Evolutionary conservation across 2,797 vertebrate genomes (phyloP), one percentile per base, ranked within the genome.

Genomic region (Hybognathus amarus): DNA sequence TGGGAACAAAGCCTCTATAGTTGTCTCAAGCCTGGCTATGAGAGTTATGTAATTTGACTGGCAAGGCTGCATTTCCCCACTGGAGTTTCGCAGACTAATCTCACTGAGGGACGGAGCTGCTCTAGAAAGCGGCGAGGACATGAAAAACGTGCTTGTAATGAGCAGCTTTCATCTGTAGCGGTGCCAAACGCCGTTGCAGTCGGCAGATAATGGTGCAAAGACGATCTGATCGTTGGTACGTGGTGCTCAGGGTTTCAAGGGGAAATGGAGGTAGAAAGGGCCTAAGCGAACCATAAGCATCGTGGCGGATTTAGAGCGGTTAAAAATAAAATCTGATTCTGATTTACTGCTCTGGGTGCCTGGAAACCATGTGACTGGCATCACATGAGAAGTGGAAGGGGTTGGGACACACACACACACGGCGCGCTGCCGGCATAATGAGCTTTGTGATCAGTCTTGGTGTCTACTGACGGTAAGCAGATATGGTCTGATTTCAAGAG

Each of bases 31-130:
- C 91, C 92, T 80, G 92, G 92, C 90, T 87, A 88, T 86, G 93
- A 91, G 90, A 92, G 91, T 96, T 96, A 96, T 95, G 94, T 94
- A 95, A 96, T 93, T 91, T 93, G 93, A 95, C 94, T 94, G 93
- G 92, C 93, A 94, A 92, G 91, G 89, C 91, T 92, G 88, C 91
- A 91, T 93, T 93, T 90, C 92, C 93, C 89, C 89, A 90, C 92
- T 89, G 74, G 89, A 86, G 80, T 86, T 83, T 88, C 69, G 90
- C 92, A 92, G 91, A 92, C 91, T 94, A 95, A 94, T 94, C 91
- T 90, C 91, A 90, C 90, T 82, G 86, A 93, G 90, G 90, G 92
- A 92, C 89, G 89, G 91, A 90, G 89, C 88, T 89, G 78, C 85
- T 89, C 90, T 91, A 87, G 77, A 87, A 90, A 86, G 40, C 79